phyloP scores from a whole-genome alignment of 2,113 vertebrate genomes.

The Dissostichus mawsoni region DNA sequence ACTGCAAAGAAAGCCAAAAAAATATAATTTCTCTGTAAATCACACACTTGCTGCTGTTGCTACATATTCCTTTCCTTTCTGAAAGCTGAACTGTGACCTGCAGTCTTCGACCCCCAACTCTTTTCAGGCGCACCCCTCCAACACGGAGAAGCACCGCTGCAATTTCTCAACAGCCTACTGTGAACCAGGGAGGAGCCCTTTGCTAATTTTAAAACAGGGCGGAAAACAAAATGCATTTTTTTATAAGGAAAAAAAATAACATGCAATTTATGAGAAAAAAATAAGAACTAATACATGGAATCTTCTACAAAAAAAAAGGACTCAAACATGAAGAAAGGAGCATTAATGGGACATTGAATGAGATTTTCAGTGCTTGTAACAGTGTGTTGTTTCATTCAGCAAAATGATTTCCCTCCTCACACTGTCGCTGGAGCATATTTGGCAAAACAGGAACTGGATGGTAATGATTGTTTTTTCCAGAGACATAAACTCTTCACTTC shows the following conservation, averaged over 20 bases:
- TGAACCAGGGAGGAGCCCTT: conserved; percentile 70
- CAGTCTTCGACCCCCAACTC: conserved; percentile 29
- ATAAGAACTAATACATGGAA: conserved; percentile 5
- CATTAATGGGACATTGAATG: conserved; percentile 35
- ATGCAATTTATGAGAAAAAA: conserved; percentile 8
- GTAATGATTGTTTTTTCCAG: conserved; percentile 25
- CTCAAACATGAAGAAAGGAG: conserved; percentile 20
- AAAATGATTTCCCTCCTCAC: conserved; percentile 26
- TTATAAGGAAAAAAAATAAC: conserved; percentile 13
- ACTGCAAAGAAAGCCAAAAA: conserved; percentile 59
- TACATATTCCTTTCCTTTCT: conserved; percentile 47
- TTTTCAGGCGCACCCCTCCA: conserved; percentile 45
- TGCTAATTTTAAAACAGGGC: conserved; percentile 32
- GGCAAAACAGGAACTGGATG: conserved; percentile 38
- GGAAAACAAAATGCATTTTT: conserved; percentile 58
- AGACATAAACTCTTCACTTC: conserved; percentile 44
- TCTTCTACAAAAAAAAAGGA: conserved; percentile 20
- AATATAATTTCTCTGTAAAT: conserved; percentile 48
- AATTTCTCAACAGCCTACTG: conserved; percentile 64
- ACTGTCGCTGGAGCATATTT: conserved; percentile 58
- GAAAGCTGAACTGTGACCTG: conserved; percentile 66
- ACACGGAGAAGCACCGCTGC: conserved; percentile 68
- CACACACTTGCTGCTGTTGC: conserved; percentile 70
- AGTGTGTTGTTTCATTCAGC: conserved; percentile 24
- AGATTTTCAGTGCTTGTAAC: conserved; percentile 27